Evolutionary conservation across 2,888 invertebrate genomes (phyloP), one percentile per base, ranked within the genome.

Genomic region (Sinotaia quadrata): DNA sequence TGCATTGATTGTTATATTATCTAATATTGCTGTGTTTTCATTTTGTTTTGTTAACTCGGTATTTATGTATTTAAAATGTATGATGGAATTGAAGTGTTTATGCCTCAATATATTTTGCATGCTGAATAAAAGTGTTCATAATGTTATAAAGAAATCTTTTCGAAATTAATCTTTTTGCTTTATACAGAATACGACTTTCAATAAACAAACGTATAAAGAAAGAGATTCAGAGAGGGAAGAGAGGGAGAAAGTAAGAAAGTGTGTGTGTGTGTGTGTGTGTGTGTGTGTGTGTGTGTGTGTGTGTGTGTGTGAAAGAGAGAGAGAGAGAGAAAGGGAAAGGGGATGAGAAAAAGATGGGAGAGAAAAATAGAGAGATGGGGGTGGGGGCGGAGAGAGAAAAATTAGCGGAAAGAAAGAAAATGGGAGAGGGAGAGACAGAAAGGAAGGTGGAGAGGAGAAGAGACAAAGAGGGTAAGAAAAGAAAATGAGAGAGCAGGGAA

Each of bases 321-420:
- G 36, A 51, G 52, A 37, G 37, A 29, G 51, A 36, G 29, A 36
- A 18, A 27, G 54, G 24, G 8, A 31, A 18, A 27, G 54, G 24
- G 33, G 54, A 31, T 18, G 27, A 18, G 5, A 31, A 54, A 31
- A 24, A 31, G 33, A 18, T 8, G 27, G 33, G 24, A 24, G 31
- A 18, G 54, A 31, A 21, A 31, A n/a, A 27, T n/a, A 56, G 57
- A 31, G 47, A 33, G 37, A 57, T 44, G 33, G 47, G 52, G 36
- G 57, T 37, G 47, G 37, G 27, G 8, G 12, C 3, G 21, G 37
- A 4, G 37, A 57, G 36, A 34, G 37, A 21, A n/a, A 27, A 21
- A 7, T 8, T 18, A 15, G 21, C 4, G 37, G 10, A n/a, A 29
- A 27, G 21, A 21, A 56, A n/a, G n/a, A n/a, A 36, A n/a, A 34